These are phyloP conservation scores for Nibea coibor DNA, from an alignment of 2,113 vertebrate genomes.

Conservation along the genomic window DNA sequence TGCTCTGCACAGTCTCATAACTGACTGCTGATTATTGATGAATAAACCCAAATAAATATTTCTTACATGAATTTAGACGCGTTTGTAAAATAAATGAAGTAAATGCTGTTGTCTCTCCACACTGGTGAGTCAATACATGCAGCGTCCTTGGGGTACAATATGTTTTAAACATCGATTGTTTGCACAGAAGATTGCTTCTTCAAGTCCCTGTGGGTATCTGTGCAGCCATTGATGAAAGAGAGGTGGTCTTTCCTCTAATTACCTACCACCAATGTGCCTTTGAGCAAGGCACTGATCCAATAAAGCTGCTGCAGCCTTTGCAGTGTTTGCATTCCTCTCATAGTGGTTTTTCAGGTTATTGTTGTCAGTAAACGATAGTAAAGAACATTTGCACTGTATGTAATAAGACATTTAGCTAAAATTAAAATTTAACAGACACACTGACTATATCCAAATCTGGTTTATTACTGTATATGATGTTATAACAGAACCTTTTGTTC, in stretches of 20 bases:
- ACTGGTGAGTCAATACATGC: conserved; percentile 19
- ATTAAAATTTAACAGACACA: neutral
- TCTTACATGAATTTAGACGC: neutral
- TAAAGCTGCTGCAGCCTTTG: neutral
- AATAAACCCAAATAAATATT: neutral
- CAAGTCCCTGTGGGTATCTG: conserved; percentile 36
- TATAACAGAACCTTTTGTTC: neutral
- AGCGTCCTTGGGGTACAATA: conserved; percentile 1
- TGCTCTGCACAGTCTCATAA: neutral
- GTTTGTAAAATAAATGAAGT: neutral
- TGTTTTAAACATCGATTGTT: conserved; percentile 25
- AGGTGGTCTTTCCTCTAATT: conserved; percentile 1
- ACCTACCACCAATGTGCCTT: conserved; percentile 1
- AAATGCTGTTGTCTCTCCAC: neutral
- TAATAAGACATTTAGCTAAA: neutral
- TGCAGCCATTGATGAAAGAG: conserved; percentile 6
- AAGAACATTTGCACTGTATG: neutral
- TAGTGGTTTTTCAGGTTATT: neutral
- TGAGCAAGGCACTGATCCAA: conserved; percentile 8
- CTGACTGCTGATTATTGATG: neutral
- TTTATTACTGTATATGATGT: neutral
- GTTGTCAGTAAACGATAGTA: neutral
- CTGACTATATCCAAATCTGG: neutral
- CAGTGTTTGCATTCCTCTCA: neutral
- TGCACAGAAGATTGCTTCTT: conserved; percentile 7